Evolutionary conservation across 2,797 vertebrate genomes (phyloP).

Genomic region (Aphelocoma californica): DNA sequence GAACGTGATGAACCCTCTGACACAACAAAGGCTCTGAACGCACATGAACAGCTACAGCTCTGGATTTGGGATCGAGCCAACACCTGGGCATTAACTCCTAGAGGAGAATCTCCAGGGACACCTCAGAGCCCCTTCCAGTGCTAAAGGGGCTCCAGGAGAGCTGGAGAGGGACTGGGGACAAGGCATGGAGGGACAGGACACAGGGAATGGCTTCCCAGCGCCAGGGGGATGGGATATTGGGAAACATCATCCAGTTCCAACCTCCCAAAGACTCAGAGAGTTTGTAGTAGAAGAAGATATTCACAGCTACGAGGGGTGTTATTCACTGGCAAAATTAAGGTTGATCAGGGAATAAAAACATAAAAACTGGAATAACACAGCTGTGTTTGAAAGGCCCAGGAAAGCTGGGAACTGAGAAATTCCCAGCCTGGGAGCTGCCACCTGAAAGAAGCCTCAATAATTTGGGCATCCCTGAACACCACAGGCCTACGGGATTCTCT

Average conservation of each 20-base stretch:
- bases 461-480: not conserved
- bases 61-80: not conserved
- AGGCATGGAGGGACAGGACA: not conserved
- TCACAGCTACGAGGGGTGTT: accelerated
- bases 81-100: not conserved
- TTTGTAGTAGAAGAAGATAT: not conserved
- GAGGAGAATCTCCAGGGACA: not conserved
- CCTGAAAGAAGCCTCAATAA: not conserved
- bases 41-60: not conserved
- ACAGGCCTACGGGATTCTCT: not conserved
- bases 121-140: not conserved
- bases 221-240: not conserved
- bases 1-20: not conserved
- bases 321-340: not conserved
- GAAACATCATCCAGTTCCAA: not conserved
- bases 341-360: not conserved
- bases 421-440: not conserved
- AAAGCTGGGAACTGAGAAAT: not conserved
- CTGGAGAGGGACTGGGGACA: not conserved
- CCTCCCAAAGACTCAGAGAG: not conserved
- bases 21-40: not conserved
- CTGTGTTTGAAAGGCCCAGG: not conserved
- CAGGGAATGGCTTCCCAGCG: not conserved
- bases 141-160: not conserved
- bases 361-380: not conserved